Conservation (phyloP, 2,888 invertebrate genomes). For the Cenopis cana region DNA sequence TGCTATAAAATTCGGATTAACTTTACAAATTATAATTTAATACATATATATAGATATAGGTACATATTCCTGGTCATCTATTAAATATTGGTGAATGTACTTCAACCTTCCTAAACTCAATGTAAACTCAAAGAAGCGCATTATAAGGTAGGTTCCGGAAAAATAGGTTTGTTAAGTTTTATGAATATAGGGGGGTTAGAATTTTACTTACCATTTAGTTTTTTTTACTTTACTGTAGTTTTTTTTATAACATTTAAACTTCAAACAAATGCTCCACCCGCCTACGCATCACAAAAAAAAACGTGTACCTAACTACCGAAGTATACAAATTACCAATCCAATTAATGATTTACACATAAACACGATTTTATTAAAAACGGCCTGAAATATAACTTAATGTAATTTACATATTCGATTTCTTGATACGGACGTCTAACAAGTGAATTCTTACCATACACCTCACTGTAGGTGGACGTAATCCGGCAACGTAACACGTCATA, state of each 20-base stretch:
- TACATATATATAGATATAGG: too few species aligned
- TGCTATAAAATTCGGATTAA: neutral
- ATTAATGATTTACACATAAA: too few species aligned
- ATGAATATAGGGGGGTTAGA: neutral
- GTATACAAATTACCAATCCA: too few species aligned
- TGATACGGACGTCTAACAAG: constrained; percentile 5
- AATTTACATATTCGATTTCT: neutral
- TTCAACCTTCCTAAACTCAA: neutral
- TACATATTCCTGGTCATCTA: neutral
- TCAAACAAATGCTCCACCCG: too few species aligned
- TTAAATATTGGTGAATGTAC: neutral
- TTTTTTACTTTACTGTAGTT: too few species aligned
- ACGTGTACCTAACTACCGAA: too few species aligned
- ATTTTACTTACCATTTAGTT: too few species aligned
- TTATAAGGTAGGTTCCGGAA: neutral
- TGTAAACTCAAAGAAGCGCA: neutral
- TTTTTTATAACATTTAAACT: too few species aligned
- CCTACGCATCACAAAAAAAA: too few species aligned
- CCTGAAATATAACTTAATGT: too few species aligned
- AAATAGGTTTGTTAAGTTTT: neutral
- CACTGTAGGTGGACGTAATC: neutral
- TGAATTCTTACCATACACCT: neutral
- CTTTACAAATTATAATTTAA: neutral
- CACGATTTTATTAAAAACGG: too few species aligned
- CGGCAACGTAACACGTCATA: constrained; percentile 1